A percentile compares a stretch with the other conserved stretches of the same genome.
Conservation (phyloP, 2,888 invertebrate genomes). For the Matsumyia berberina region DNA sequence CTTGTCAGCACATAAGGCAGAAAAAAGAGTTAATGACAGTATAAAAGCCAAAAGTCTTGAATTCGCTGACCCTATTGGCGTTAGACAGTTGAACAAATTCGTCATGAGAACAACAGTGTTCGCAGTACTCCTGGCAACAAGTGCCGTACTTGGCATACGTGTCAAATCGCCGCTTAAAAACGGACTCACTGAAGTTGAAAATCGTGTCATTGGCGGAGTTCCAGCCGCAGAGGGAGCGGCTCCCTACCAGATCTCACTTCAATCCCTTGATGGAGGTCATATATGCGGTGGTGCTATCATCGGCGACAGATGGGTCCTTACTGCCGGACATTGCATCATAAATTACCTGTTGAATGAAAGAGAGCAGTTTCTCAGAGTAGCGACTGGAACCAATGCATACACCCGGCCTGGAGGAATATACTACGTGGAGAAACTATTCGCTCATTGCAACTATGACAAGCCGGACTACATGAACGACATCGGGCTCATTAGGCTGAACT, state of each 20-base stretch:
- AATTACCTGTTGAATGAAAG: constrained; percentile 79
- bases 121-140: constrained; percentile 16
- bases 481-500: constrained; percentile 87
- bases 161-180: not conserved
- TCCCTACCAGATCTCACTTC: constrained; percentile 83
- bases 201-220: constrained; percentile 82
- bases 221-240: constrained; percentile 80
- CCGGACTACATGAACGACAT: constrained; percentile 87
- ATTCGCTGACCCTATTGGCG: not conserved
- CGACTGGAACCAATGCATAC: constrained; percentile 81
- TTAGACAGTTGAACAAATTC: not conserved
- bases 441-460: constrained; percentile 80
- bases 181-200: constrained; percentile 16
- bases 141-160: constrained; percentile 7
- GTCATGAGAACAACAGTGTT: constrained; percentile 14
- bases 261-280: constrained; percentile 79
- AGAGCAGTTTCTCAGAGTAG: constrained; percentile 74
- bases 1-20: not conserved
- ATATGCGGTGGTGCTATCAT: constrained; percentile 83
- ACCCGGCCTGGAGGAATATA: constrained; percentile 79
- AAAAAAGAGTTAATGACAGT: constrained; percentile 20
- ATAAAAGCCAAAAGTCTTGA: constrained; percentile 41
- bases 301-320: constrained; percentile 81
- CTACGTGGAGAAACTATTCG: constrained; percentile 79
- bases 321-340: constrained; percentile 82